Conservation (phyloP, 2,797 vertebrate species). For the Falco novaeseelandiae region DNA sequence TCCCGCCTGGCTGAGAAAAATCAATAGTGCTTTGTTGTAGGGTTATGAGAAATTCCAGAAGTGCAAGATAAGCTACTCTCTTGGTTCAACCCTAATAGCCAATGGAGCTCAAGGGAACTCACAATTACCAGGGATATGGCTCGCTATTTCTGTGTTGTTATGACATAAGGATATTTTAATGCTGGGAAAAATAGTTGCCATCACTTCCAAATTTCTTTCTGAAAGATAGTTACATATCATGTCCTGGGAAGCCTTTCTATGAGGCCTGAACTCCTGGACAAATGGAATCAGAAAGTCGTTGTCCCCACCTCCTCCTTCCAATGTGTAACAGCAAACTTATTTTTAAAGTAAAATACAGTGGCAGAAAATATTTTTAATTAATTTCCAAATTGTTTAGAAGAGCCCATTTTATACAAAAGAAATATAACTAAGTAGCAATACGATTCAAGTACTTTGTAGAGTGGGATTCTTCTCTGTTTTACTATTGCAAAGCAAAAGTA, state of each 20-base stretch:
- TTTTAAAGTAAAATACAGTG: not conserved
- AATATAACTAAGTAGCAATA: not conserved
- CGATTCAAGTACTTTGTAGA: not conserved
- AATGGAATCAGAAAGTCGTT: not conserved
- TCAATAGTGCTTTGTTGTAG: slow-evolving; percentile 58
- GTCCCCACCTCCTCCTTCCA: not conserved
- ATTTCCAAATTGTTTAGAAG: not conserved
- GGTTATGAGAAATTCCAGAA: slow-evolving; percentile 67
- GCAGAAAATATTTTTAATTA: not conserved
- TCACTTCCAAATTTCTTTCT: not conserved
- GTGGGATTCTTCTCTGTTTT: not conserved
- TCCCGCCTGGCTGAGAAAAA: slow-evolving; percentile 31
- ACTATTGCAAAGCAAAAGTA: not conserved
- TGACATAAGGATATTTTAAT: not conserved
- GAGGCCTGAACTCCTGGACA: not conserved
- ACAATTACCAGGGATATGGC: not conserved
- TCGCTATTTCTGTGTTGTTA: slow-evolving; percentile 8
- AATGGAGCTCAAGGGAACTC: slow-evolving; percentile 28
- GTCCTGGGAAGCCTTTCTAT: not conserved
- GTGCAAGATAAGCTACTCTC: slow-evolving; percentile 61
- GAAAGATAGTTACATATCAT: not conserved
- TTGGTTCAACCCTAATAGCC: not conserved
- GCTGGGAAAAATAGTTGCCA: not conserved
- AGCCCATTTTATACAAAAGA: not conserved
- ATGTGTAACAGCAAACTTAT: not conserved